Base-by-base conservation (phyloP, 2,797 vertebrate genomes). In the Sebastes nivosus region DNA sequence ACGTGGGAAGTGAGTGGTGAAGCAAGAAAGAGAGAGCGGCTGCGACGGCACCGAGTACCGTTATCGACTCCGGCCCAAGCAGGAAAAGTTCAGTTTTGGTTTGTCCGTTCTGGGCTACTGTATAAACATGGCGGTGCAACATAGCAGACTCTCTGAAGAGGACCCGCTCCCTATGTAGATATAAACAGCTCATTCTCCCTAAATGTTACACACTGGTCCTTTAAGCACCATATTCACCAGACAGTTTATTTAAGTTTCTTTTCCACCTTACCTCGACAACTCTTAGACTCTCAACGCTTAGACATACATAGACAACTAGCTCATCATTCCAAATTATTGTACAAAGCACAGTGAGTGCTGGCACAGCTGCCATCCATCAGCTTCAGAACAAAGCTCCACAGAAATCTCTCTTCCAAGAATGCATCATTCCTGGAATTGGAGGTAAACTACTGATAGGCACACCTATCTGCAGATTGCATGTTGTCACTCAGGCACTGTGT, bases 391-490 rank as follows among this genome's bases (percentile, higher is more conserved):
- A 46, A 77, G 10, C 36, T 68, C 66, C 60, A 72, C 12, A 42
- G 54, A 42, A 80, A 58, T 81, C 55, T 67, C 18, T 61, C 46
- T n/a, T 46, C 18, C 30, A 60, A 68, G 11, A 81, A 77, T 67
- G 38, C 72, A 36, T 59, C 80, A 65, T 65, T 83, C 57, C 18
- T 68, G 61, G 57, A 82, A 74, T 82, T 77, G 63, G 29, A 72
- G 61, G 68, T 75, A 24, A 75, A 81, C 67, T 20, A 54, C 57
- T 69, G 80, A 87, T 74, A 80, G 77, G 67, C 52, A 46, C 42
- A 67, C 59, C 67, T 61, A 77, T 88, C 76, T 71, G 27, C 80
- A 83, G 75, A 84, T 73, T 83, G 61, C 59, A 72, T 64, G 71
- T 81, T 83, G 86, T 88, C 77, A 66, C 58, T 68, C 80, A 52